Evolutionary conservation across 2,888 invertebrate species (phyloP).

Genomic region (Zaprionus lineosus): DNA sequence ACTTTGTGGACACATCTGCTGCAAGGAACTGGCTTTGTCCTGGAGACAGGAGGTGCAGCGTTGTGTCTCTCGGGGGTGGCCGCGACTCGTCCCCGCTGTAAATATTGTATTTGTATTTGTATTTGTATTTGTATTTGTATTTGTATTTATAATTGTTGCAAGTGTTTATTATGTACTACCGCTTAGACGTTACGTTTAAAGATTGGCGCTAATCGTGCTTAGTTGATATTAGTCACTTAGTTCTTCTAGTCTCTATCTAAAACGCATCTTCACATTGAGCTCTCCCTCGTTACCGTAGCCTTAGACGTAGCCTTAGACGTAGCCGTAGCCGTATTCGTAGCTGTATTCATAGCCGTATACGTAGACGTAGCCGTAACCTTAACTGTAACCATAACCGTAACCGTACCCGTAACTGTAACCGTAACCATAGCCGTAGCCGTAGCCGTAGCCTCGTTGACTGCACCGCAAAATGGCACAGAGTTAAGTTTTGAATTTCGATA

Average conservation of each 20-base stretch:
- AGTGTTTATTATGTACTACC: slow-evolving; percentile 45
- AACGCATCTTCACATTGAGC: slow-evolving; percentile 51
- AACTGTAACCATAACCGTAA: slow-evolving; percentile 1
- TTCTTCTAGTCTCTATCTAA: slow-evolving; percentile 75
- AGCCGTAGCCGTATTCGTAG: neutral
- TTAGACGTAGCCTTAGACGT: slow-evolving; percentile 9
- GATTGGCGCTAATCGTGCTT: slow-evolving; percentile 70
- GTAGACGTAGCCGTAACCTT: neutral
- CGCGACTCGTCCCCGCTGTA: slow-evolving; percentile 35
- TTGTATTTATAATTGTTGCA: slow-evolving; percentile 41
- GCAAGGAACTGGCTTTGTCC: too few species aligned
- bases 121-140: slow-evolving; percentile 38
- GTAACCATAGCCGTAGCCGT: neutral
- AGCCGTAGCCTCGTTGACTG: slow-evolving; percentile 37
- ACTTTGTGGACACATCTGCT: too few species aligned
- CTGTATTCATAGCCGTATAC: slow-evolving; percentile 8
- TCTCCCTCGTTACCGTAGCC: slow-evolving; percentile 26
- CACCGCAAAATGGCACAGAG: slow-evolving; percentile 45
- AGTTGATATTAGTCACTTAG: slow-evolving; percentile 75
- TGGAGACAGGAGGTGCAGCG: slow-evolving; percentile 2
- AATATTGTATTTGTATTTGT: slow-evolving; percentile 46
- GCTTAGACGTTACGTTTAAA: slow-evolving; percentile 48
- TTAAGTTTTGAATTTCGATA: slow-evolving; percentile 46
- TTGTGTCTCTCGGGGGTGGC: neutral
- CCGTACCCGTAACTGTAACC: slow-evolving; percentile 9